Percentiles rank a stretch among this genome's conserved stretches.
These are phyloP conservation scores for Scophthalmus maximus DNA, from an alignment of 2,113 vertebrate species.

Conservation along the genomic window DNA sequence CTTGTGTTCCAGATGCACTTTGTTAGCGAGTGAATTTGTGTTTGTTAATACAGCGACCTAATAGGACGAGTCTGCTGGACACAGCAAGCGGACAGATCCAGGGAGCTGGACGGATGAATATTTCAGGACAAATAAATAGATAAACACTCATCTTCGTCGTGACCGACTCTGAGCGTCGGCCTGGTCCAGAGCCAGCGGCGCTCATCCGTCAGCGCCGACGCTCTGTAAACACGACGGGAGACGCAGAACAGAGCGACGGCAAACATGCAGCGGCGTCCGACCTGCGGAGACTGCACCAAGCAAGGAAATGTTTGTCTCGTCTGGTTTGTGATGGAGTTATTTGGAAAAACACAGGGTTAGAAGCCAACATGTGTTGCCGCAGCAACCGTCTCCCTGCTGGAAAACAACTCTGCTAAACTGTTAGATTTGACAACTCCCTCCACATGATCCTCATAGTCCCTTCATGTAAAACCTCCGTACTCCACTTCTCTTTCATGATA, in stretches of 20 bases:
- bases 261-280: neutral
- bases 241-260: slow-evolving; percentile 16
- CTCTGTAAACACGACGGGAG: slow-evolving; percentile 28
- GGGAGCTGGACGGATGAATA: no score
- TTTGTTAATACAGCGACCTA: neutral
- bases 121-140: neutral
- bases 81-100: neutral
- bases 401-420: slow-evolving; percentile 30
- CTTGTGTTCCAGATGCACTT: neutral
- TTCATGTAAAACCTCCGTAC: no score
- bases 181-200: neutral
- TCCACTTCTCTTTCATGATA: no score
- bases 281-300: slow-evolving; percentile 45
- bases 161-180: neutral
- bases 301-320: slow-evolving; percentile 67
- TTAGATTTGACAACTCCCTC: no score
- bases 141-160: neutral
- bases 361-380: slow-evolving; percentile 22
- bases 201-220: slow-evolving; percentile 12
- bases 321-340: slow-evolving; percentile 30
- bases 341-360: slow-evolving; percentile 36
- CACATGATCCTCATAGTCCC: no score
- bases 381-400: slow-evolving; percentile 26
- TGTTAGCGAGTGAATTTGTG: slow-evolving; percentile 7
- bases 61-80: neutral